Evolutionary conservation across 2,113 vertebrate species (phyloP).

Genomic region (Probosciger aterrimus): DNA sequence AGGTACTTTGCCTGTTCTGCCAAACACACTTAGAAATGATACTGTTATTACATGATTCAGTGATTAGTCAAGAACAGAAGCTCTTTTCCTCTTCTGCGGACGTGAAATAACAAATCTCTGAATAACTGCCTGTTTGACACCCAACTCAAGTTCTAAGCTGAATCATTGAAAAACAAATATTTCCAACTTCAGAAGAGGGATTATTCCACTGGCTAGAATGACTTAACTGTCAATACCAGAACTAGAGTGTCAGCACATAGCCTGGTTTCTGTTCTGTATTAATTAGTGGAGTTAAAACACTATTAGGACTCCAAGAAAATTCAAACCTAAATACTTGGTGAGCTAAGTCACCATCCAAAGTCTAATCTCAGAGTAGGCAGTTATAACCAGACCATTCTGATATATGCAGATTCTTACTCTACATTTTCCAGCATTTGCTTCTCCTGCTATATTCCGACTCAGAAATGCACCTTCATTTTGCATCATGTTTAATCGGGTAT

Average conservation of each 20-base stretch:
- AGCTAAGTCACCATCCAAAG: background rate
- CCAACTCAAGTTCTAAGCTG: background rate
- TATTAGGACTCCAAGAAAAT: background rate
- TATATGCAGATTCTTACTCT: background rate
- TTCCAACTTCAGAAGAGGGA: background rate
- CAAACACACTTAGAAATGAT: background rate
- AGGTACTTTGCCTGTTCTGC: background rate
- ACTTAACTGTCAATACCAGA: background rate
- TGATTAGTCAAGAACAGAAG: background rate
- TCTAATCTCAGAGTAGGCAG: background rate
- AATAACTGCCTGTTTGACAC: background rate
- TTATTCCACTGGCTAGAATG: background rate
- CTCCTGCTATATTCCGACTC: background rate
- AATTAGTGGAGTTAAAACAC: background rate
- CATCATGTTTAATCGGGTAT: background rate
- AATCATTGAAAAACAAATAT: background rate
- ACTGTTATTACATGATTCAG: background rate
- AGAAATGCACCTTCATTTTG: background rate
- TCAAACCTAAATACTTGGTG: background rate
- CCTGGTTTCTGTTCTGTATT: background rate
- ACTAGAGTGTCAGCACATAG: background rate
- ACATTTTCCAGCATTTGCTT: background rate
- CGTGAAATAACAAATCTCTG: background rate
- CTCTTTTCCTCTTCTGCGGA: background rate
- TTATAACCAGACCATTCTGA: background rate